Percentiles rank a stretch among this genome's conserved stretches.
Conservation (phyloP, 2,888 invertebrate genomes). For the Eupithecia centaureata region DNA sequence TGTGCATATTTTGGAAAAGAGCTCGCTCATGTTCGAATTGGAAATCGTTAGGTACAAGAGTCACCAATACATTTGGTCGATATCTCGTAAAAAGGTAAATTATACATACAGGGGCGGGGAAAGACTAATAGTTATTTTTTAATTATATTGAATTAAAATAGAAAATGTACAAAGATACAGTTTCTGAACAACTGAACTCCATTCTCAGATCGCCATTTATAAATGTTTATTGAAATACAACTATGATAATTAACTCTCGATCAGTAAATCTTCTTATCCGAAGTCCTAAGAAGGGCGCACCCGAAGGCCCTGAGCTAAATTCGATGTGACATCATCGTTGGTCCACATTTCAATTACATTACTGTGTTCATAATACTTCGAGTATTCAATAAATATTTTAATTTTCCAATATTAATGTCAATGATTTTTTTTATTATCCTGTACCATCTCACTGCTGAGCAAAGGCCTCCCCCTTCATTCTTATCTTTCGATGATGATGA, state of each 20-base stretch:
- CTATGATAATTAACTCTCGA: constrained; percentile 3
- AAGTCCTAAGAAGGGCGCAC: constrained; percentile 28
- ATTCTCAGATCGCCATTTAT: too few species aligned
- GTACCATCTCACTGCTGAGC: too few species aligned
- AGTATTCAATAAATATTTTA: background rate
- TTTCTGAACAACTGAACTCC: too few species aligned
- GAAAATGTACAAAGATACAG: too few species aligned
- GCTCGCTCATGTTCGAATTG: background rate
- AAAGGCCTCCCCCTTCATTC: too few species aligned
- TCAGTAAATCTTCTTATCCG: constrained; percentile 24
- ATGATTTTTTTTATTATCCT: too few species aligned
- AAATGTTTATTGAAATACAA: background rate
- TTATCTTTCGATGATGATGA: too few species aligned
- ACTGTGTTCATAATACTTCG: background rate
- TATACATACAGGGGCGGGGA: background rate
- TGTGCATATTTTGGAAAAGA: background rate
- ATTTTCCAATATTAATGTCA: background rate
- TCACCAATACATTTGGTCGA: too few species aligned
- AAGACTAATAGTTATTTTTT: too few species aligned
- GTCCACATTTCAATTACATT: constrained; percentile 20
- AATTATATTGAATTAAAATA: too few species aligned
- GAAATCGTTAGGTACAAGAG: background rate
- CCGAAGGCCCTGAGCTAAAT: constrained; percentile 22
- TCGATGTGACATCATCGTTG: constrained; percentile 33
- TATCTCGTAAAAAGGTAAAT: background rate